Conservation (phyloP, 2,113 vertebrate genomes). For the Crotalus tigris region DNA sequence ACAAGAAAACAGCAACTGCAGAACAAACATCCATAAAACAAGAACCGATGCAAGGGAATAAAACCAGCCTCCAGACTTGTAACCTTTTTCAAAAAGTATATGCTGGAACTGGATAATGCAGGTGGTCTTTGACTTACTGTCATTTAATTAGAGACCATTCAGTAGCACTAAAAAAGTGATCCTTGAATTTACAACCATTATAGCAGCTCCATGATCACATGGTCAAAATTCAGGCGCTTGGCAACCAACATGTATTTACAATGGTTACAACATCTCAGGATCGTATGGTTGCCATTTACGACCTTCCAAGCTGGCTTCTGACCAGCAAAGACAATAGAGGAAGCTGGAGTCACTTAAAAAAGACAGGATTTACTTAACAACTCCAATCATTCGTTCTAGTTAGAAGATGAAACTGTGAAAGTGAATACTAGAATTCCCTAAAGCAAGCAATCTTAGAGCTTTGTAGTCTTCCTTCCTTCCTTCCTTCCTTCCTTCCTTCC, state of each 20-base stretch:
- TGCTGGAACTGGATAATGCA: neutral
- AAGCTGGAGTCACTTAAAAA: neutral
- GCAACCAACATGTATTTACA: neutral
- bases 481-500: neutral
- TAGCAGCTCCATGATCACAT: neutral
- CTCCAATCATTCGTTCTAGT: neutral
- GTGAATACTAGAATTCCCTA: neutral
- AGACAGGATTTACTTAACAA: neutral
- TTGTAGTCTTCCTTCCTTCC: neutral
- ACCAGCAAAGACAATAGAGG: neutral
- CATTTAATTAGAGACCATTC: neutral
- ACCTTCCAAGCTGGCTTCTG: neutral
- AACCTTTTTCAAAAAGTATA: slow-evolving; percentile 4
- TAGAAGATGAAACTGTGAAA: neutral
- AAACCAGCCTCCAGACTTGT: neutral
- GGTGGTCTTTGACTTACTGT: neutral
- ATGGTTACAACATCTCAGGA: neutral
- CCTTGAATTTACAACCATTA: neutral
- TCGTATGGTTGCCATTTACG: neutral
- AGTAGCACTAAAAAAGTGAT: neutral
- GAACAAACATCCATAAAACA: neutral
- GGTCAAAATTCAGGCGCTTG: neutral
- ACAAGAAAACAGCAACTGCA: neutral
- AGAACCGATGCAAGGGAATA: neutral
- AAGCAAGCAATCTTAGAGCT: neutral